Evolutionary conservation across 2,888 invertebrate species (phyloP).

Genomic region (Anoncus sp.): DNA sequence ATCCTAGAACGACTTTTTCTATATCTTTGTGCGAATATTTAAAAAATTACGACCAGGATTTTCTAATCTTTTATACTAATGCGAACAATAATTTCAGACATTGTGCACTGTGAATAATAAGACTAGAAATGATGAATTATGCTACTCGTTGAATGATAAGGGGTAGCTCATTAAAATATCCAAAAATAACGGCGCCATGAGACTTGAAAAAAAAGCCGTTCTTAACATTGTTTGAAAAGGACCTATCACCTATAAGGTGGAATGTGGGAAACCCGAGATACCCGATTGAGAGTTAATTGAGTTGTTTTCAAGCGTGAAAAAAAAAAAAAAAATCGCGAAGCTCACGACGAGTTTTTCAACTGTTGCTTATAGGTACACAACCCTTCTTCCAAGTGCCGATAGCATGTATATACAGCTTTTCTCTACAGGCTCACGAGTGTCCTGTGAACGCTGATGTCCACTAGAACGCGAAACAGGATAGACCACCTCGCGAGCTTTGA

Average conservation of each 20-base stretch:
- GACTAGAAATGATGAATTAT: background rate
- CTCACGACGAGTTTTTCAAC: slow-evolving; percentile 12
- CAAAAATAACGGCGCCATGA: too few relatives aligned
- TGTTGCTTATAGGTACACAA: background rate
- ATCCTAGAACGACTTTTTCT: slow-evolving; percentile 4
- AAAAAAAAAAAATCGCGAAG: background rate
- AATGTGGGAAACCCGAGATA: background rate
- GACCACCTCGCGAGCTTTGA: slow-evolving; percentile 31
- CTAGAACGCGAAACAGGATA: slow-evolving; percentile 10
- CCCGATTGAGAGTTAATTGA: background rate
- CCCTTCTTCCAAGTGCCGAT: background rate
- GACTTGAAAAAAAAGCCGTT: background rate
- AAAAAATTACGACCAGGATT: background rate
- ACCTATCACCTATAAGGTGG: background rate
- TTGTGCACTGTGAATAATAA: background rate
- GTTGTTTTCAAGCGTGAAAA: background rate
- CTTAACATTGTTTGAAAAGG: background rate
- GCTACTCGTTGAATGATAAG: background rate
- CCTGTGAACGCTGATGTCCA: background rate
- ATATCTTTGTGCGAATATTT: background rate
- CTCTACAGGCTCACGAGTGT: background rate
- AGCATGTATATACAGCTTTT: background rate
- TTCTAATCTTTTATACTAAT: background rate
- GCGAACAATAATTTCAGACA: background rate
- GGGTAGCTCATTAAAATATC: background rate